phyloP scores from a whole-genome alignment of 2,888 invertebrate species.

The Melanostoma mellinum region DNA sequence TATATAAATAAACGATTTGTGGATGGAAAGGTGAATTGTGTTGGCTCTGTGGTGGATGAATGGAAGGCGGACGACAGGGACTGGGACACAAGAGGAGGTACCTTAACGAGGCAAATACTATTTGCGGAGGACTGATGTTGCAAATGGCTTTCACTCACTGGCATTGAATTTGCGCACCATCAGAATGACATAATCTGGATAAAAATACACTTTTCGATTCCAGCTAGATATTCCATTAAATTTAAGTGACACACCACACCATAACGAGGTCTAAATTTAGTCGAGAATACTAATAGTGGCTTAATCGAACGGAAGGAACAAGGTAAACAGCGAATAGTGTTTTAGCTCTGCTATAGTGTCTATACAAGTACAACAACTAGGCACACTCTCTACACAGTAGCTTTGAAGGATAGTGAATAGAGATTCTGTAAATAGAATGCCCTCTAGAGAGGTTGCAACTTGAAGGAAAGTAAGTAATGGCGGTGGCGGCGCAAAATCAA shows the following conservation, averaged over 20 bases:
- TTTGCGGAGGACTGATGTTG: constrained; percentile 64
- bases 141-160: constrained; percentile 63
- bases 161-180: constrained; percentile 69
- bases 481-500: constrained; percentile 12
- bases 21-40: constrained; percentile 62
- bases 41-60: neutral
- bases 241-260: constrained; percentile 61
- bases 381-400: neutral
- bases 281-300: constrained; percentile 56
- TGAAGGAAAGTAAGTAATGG: constrained; percentile 12
- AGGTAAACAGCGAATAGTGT: neutral
- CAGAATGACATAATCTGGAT: constrained; percentile 71
- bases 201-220: constrained; percentile 67
- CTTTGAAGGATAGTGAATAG: constrained; percentile 39
- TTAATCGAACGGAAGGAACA: constrained; percentile 54
- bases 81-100: neutral
- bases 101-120: constrained; percentile 44
- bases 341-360: constrained; percentile 2
- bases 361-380: neutral
- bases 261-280: constrained; percentile 66
- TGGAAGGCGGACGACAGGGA: constrained; percentile 3
- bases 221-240: constrained; percentile 62
- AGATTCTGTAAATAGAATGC: constrained; percentile 49
- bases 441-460: constrained; percentile 29
- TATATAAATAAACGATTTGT: constrained; percentile 67